A percentile compares a stretch with the other conserved stretches of the same genome.
Evolutionary conservation across 2,888 invertebrate genomes (phyloP).

Genomic region (Drosophila meridionalis): DNA sequence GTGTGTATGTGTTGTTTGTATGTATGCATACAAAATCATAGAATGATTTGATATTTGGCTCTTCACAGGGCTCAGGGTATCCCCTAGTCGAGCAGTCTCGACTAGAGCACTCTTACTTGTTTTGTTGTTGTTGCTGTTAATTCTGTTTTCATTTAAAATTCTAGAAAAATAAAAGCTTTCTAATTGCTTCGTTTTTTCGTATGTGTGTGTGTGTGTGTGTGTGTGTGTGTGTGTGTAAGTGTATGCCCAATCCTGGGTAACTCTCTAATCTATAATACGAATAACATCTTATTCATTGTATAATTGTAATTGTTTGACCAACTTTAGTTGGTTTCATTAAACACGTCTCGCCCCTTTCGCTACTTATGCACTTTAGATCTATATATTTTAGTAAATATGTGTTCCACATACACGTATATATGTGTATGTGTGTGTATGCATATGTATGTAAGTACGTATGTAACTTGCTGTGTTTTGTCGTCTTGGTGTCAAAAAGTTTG

Average conservation of each 20-base stretch:
- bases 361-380: neutral
- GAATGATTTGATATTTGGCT: no score
- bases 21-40: no score
- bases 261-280: slow-evolving; percentile 16
- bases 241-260: slow-evolving; percentile 14
- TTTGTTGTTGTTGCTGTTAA: slow-evolving; percentile 27
- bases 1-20: no score
- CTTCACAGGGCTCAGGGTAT: no score
- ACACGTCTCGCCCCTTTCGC: neutral
- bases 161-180: slow-evolving; percentile 84
- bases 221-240: slow-evolving; percentile 45
- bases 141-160: slow-evolving; percentile 73
- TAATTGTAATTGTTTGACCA: slow-evolving; percentile 36
- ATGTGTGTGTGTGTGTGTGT: slow-evolving; percentile 41
- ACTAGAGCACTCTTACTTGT: no score
- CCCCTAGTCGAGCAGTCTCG: no score
- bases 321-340: neutral
- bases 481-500: slow-evolving; percentile 34
- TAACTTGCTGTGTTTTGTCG: slow-evolving; percentile 23
- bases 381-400: slow-evolving; percentile 6
- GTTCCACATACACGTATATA: neutral
- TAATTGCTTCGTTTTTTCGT: slow-evolving; percentile 80
- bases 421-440: neutral
- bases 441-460: slow-evolving; percentile 1
- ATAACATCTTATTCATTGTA: slow-evolving; percentile 42